phyloP scores from a whole-genome alignment of 2,113 vertebrate genomes.

The Phaethon lepturus region DNA sequence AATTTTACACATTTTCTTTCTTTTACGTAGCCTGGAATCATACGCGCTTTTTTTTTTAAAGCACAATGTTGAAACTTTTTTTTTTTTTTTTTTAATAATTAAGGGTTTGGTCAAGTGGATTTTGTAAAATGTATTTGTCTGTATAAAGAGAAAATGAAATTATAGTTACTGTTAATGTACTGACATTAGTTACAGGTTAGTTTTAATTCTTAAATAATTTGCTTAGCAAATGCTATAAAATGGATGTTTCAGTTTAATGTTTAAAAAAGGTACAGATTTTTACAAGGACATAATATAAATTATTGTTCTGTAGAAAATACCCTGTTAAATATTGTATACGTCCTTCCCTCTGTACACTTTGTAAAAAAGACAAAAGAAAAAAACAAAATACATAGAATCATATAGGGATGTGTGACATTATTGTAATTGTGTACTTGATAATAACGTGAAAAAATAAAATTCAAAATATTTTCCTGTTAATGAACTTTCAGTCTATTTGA shows the following conservation, averaged over 20 bases:
- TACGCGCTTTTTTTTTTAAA: slow-evolving; percentile 66
- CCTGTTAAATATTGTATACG: slow-evolving; percentile 91
- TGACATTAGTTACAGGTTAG: slow-evolving; percentile 84
- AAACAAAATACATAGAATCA: slow-evolving; percentile 83
- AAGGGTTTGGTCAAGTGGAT: slow-evolving; percentile 82
- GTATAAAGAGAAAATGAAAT: slow-evolving; percentile 83
- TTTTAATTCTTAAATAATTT: slow-evolving; percentile 84
- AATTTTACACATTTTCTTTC: slow-evolving; percentile 72
- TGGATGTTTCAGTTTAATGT: slow-evolving; percentile 85
- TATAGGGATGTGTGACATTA: slow-evolving; percentile 91
- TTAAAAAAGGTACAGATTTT: slow-evolving; percentile 91
- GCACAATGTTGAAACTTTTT: slow-evolving; percentile 78
- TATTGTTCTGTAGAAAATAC: slow-evolving; percentile 98
- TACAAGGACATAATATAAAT: slow-evolving; percentile 94
- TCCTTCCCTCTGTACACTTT: slow-evolving; percentile 94
- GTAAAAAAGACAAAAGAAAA: slow-evolving; percentile 84
- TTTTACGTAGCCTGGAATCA: slow-evolving; percentile 76
- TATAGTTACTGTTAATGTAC: slow-evolving; percentile 84
- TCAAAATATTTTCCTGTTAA: slow-evolving; percentile 92
- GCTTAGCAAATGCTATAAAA: slow-evolving; percentile 82
- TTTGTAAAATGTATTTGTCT: slow-evolving; percentile 83
- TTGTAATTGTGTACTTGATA: slow-evolving; percentile 94
- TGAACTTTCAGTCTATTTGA: slow-evolving; percentile 76
- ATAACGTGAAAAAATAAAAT: slow-evolving; percentile 96
- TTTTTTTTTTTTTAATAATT: slow-evolving; percentile 73